A percentile compares a stretch with the other conserved stretches of the same genome.
Evolutionary conservation across 2,113 vertebrate genomes (phyloP).

Genomic region (Eclectus roratus): DNA sequence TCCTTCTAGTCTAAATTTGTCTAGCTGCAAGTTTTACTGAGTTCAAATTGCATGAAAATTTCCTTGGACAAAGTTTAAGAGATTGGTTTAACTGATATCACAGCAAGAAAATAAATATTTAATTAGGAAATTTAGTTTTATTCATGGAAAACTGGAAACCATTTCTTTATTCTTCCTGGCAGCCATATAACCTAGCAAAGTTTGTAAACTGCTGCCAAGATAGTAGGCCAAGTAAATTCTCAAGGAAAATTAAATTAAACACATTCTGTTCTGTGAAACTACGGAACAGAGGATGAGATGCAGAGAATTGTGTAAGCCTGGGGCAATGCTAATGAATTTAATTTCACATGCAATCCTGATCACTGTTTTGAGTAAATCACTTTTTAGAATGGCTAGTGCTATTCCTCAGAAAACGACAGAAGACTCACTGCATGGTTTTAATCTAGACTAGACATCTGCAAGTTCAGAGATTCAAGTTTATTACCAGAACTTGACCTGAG

Average conservation of each 20-base stretch:
- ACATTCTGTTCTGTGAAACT: neutral
- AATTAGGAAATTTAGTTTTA: slow-evolving; percentile 17
- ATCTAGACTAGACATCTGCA: neutral
- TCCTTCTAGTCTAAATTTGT: neutral
- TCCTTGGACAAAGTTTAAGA: neutral
- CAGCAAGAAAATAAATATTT: neutral
- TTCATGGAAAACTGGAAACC: neutral
- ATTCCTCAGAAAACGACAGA: neutral
- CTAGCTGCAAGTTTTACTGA: neutral
- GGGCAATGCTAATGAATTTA: slow-evolving; percentile 5
- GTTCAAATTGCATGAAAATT: neutral
- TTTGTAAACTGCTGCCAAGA: neutral
- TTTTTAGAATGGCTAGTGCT: neutral
- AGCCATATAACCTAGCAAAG: neutral
- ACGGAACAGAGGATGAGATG: neutral
- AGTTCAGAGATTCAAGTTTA: neutral
- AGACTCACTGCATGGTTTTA: neutral
- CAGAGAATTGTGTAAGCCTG: neutral
- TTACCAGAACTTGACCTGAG: neutral
- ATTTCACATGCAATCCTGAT: neutral
- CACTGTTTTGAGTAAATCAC: neutral
- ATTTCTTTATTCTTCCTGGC: slow-evolving; percentile 1
- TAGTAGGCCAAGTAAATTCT: neutral
- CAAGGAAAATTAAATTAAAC: neutral
- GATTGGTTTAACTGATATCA: neutral